These are phyloP conservation scores for Chromobotia macracanthus DNA, from an alignment of 2,797 vertebrate species.

Conservation along the genomic window DNA sequence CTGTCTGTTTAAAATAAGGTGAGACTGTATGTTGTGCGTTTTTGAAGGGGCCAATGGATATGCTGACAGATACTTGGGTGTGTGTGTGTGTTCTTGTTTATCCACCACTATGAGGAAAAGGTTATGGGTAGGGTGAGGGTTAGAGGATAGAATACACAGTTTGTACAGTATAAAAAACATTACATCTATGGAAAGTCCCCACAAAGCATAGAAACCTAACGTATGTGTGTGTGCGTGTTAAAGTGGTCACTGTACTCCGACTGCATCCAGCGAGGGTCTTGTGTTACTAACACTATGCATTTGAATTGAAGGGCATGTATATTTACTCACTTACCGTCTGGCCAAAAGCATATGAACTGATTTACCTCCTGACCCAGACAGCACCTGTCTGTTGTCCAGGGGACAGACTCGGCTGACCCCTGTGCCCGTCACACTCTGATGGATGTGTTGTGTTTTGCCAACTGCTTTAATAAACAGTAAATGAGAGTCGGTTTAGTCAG, in stretches of 20 bases:
- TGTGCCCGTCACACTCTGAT: constrained; percentile 58
- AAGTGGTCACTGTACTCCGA: background rate
- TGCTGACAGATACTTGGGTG: constrained; percentile 17
- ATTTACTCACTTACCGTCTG: constrained; percentile 67
- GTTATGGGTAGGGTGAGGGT: no score
- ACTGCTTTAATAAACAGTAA: constrained; percentile 1
- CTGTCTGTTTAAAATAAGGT: no score
- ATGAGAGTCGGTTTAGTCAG: background rate
- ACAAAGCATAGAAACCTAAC: background rate
- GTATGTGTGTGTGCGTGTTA: background rate
- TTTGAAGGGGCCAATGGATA: constrained; percentile 1
- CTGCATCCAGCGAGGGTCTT: constrained; percentile 15
- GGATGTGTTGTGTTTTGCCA: background rate
- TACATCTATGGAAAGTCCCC: no score
- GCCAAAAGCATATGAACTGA: constrained; percentile 57
- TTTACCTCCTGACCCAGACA: constrained; percentile 83
- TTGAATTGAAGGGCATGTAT: constrained; percentile 51
- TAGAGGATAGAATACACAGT: no score
- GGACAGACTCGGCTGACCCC: constrained; percentile 76
- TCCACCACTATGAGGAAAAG: no score
- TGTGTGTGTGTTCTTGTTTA: background rate
- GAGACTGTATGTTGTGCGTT: no score
- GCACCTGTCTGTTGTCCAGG: constrained; percentile 83
- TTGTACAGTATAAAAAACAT: no score
- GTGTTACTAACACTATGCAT: constrained; percentile 32